Evolutionary conservation across 2,113 vertebrate species (phyloP).

Genomic region (Zapornia atra): DNA sequence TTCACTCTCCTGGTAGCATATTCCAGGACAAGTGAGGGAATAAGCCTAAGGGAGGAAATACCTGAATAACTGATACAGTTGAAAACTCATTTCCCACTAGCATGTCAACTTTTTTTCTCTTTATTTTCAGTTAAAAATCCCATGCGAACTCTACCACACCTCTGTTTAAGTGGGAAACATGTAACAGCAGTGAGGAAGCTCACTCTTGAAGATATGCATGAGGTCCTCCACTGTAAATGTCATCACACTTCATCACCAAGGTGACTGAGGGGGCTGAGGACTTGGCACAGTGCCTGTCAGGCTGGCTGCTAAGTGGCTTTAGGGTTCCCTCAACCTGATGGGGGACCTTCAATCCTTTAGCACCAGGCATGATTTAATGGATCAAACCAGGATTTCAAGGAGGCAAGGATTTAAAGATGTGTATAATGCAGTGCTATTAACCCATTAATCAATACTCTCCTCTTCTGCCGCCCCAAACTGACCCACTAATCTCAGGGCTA

Average conservation of each 20-base stretch:
- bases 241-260: neutral
- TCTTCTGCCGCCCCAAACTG: neutral
- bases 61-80: neutral
- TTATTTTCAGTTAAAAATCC: neutral
- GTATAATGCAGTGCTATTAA: neutral
- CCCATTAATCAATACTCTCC: neutral
- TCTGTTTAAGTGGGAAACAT: neutral
- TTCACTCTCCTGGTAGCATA: neutral
- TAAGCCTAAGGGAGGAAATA: neutral
- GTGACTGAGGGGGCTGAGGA: neutral
- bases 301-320: neutral
- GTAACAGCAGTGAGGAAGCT: neutral
- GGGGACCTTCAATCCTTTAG: neutral
- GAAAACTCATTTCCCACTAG: neutral
- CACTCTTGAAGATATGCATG: neutral
- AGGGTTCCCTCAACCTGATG: neutral
- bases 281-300: neutral
- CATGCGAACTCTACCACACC: too few species aligned
- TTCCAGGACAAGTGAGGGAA: neutral
- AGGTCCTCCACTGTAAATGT: rapidly evolving
- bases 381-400: neutral
- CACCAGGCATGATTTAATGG: neutral
- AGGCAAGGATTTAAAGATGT: neutral
- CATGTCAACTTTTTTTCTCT: neutral
- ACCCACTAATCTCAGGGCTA: neutral